A percentile compares a stretch with the other conserved stretches of the same genome.
Conservation (phyloP, 2,888 invertebrate genomes). For the Agriopis aurantiaria region DNA sequence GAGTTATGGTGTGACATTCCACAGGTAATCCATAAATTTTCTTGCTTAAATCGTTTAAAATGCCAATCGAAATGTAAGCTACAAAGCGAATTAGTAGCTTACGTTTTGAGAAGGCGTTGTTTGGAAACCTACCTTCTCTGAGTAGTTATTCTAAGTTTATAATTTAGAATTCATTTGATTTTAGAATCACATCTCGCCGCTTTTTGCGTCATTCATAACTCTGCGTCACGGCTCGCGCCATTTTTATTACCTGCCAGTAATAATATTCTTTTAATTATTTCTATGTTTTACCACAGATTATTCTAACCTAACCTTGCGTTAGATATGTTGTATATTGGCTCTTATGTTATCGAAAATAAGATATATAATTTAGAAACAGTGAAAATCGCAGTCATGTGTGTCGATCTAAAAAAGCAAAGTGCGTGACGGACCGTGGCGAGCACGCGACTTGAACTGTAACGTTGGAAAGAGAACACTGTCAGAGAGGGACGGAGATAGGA, state of each 20-base stretch:
- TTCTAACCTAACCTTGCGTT: conserved; percentile 26
- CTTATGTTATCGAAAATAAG: conserved; percentile 38
- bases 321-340: conserved; percentile 14
- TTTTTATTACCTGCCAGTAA: conserved; percentile 28
- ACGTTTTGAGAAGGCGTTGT: too few species aligned
- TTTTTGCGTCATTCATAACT: background rate
- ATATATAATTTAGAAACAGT: conserved; percentile 26
- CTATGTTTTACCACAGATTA: conserved; percentile 22
- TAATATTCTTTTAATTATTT: conserved; percentile 9
- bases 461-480: conserved; percentile 41
- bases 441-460: conserved; percentile 40
- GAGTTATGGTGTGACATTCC: too few species aligned
- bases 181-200: conserved; percentile 3
- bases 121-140: too few species aligned
- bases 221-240: background rate
- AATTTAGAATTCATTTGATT: background rate
- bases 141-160: too few species aligned
- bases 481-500: conserved; percentile 4
- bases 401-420: conserved; percentile 56
- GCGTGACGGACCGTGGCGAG: conserved; percentile 52
- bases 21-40: too few species aligned
- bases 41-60: too few species aligned
- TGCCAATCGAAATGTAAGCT: too few species aligned
- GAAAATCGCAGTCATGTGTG: conserved; percentile 39
- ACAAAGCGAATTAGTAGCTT: too few species aligned